Base-by-base conservation (phyloP, 2,113 vertebrate species). In the Vulpes vulpes region DNA sequence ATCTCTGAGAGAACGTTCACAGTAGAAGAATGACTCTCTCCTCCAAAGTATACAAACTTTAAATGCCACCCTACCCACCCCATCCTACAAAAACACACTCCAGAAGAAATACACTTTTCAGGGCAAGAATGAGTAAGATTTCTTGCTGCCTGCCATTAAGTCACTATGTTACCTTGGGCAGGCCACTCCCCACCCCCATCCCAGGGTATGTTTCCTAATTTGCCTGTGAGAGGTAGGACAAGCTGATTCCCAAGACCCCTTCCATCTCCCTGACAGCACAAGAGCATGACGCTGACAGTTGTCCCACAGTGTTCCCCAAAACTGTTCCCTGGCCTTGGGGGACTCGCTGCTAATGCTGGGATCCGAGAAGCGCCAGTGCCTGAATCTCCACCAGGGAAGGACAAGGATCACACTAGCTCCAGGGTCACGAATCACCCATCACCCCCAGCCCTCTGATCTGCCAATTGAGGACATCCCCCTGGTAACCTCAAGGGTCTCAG, bases 21-120 rank as follows among this genome's bases (percentile, higher is more conserved):
- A 23, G 83, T 3, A 97, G 89, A 90, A 92, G 49, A 93, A 97
- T 91, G 60, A 91, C 53, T 91, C 89, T 89, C 88, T 96, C 78
- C 71, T 71, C 49, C 1, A 69, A 97, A 95, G 94, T 65, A 71
- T 84, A 97, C 84, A 81, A 73, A 96, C 92, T 85, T 84, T 32
- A 96, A 97, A 89, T 86, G 81, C 73, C 73, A 95, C 57, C 62
- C 87, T 69, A 49, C 73, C 88, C 64, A 89, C 78, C 57, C 27
- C 27, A 62, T 84, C 78, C 78, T 32, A 74, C 59, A 87, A 89
- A 89, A 43, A 95, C 49, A 67, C 60, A 30, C 69, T 62, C 76
- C 90, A n/a, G 71, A 81, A 82, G 60, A 92, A 88, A 90, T 69
- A 57, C 83, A 76, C 90, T 90, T 95, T 89, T 96, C 89, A 94